Evolutionary conservation across 2,797 vertebrate species (phyloP), one percentile per base, ranked within the genome.

Genomic region (Todus mexicanus): DNA sequence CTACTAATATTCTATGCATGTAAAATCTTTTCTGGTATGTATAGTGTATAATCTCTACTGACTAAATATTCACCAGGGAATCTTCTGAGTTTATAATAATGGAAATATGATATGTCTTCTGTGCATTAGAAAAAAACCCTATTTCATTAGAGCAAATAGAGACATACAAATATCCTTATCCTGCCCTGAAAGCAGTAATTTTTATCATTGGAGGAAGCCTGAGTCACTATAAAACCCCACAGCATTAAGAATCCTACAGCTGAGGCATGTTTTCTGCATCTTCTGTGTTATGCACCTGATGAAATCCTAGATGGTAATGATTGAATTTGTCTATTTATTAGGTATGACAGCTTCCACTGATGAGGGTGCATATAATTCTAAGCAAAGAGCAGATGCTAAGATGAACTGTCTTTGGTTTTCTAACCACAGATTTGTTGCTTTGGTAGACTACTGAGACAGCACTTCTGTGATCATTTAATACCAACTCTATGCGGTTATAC

Each of bases 301-400:
- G 71, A 84, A 68, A 89, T 84, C 60, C 59, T 72, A 76, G 70
- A 81, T 13, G 64, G 77, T 26, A 73, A 75, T 82, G 90, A 90
- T 8, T 82, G 85, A 95, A 88, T 31, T 42, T 68, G 27, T 65
- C 82, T 77, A 54, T 74, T 84, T 92, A 93, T 90, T 92, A 89
- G 71, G 68, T 79, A 42, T 65, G 74, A 95, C 84, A 87, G 59
- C 45, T 94, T 92, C 69, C 35, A 71, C 57, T 83, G 57, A 82
- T 71, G 50, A 92, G 77, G n/a, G 20, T 83, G n/a, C 60, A 78
- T 78, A 43, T 76, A 84, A 95, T 82, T 87, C 73, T 80, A 85
- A 68, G 68, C 7, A 3, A 90, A 90, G 88, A 94, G 43, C 71
- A 87, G 71, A 90, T 83, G 71, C 60, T 68, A 65, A 61, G 64